Evolutionary conservation across 2,113 vertebrate species (phyloP), one percentile per base, ranked within the genome.

Genomic region (Cygnus atratus): DNA sequence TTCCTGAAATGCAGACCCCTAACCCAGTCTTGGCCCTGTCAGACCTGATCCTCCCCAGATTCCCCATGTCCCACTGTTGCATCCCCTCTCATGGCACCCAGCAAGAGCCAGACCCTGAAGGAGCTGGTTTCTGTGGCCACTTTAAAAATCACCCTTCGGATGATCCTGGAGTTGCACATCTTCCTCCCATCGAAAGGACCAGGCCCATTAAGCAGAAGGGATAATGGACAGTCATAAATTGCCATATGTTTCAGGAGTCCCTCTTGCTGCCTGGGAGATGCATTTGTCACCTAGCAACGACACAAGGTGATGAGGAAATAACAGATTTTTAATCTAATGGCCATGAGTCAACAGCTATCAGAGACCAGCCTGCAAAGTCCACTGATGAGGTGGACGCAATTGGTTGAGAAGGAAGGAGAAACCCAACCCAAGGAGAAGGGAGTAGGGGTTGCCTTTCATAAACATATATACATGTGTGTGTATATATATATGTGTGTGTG

Each of bases 231-330:
- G 54, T 82, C 66, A 75, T 54, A 94, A 93, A 93, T 87, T 68
- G 74, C 91, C 50, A 16, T 73, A 10, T 44, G 77, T 91, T 88
- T 55, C 15, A 3, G 48, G 58, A 50, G 83, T 22, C 62, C 68
- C 70, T 11, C 0, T 41, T 35, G 86, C 90, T 92, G 84, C 50
- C 81, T 76, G 95, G 44, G 70, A 93, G 88, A 91, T 91, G 86
- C 88, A 96, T 94, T 94, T 95, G 77, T 96, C 96, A 97, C 96
- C 95, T 96, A 94, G 95, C 96, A 97, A 95, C 92, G 0, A 84
- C 37, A 65, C 76, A 89, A 92, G 84, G 91, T 96, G 95, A 93
- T 3, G 43, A 93, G 78, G 88, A 91, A 94, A 91, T 79, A 91
- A 73, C 84, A 92, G 80, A 91, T 87, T 81, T 68, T 75, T 89